Base-by-base conservation (phyloP, 2,113 vertebrate genomes). In the Mus spicilegus region DNA sequence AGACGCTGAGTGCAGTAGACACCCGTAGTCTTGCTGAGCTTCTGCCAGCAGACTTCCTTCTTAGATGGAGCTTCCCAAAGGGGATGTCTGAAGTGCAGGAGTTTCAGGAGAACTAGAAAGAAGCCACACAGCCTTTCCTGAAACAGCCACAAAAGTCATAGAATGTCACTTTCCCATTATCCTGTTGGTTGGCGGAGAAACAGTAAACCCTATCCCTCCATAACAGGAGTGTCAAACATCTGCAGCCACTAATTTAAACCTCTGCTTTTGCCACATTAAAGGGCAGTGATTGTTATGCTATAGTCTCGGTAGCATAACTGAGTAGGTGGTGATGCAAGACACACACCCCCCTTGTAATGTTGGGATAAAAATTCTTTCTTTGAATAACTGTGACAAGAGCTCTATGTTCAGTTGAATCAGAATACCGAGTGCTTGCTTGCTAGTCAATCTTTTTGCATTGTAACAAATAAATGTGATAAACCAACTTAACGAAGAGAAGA, bases 211-310 rank as follows among this genome's bases (percentile, higher is more conserved):
- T 7, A 30, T 63, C 2, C 65, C 28, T 54, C 33, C 16, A 63
- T 22, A n/a, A 11, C 8, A 73, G 16, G 7, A 63, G 30, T 33
- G 13, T 86, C 26, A 97, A 93, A 90, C 67, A 61, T 61, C n/a
- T 94, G 75, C 20, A 88, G 28, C 20, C 70, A 76, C 73, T 88
- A 87, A 69, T 77, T 84, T 87, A 80, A 90, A 33, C 49, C 61
- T 67, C 82, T 33, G 28, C 61, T 49, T 33, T 26, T 46, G 61
- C 28, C 28, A 30, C 39, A 20, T 67, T 86, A 33, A 86, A 49
- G 28, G 63, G 2, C 39, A 10, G 0, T 14, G 5, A 33, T 67
- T 17, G 26, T 46, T 65, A 46, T 17, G 24, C 20, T 63, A 12
- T 61, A 12, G 12, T 42, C 20, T 42, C 42, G 42, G 13, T 56